Base-by-base conservation (phyloP, 2,888 invertebrate species). In the Drosophila fungiperda region DNA sequence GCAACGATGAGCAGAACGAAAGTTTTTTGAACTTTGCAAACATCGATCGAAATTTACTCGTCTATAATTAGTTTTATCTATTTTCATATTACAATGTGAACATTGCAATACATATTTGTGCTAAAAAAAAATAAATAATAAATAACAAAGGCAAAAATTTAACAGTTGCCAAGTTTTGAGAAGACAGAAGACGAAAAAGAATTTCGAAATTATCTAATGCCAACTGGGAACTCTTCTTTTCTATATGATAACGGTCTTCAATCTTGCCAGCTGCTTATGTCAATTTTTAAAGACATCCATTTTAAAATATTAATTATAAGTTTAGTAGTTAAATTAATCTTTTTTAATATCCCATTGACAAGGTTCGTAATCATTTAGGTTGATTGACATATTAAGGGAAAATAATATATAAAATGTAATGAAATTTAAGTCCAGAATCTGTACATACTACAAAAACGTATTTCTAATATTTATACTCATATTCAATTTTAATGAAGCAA, bases 201-300 rank as follows among this genome's bases (percentile, higher is more conserved):
- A 26, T 35, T n/a, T 33, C 3, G 26, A 45, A 33, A 33, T 45
- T 52, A 52, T 40, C 20, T 48, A 45, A 45, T 35, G 40, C 11
- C 58, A 60, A 55, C 9, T 60, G 15, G 23, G 12, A 33, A 29
- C 29, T 53, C 26, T 57, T 42, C 3, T 40, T 38, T 64, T 67
- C n/a, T 33, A 40, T 61, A 48, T 26, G 6, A 57, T 57, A 55
- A 67, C 40, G 35, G 52, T 52, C 32, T 26, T 12, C 12, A 40
- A 42, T 55, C 29, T 38, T 23, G 11, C 33, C 66, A 45, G 67
- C 55, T 68, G 61, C 42, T 57, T 17, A 36, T 57, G 40, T 33
- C 38, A 58, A 36, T 54, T 17, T 38, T 49, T n/a, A 3, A 17
- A 49, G 26, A 5, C 1, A 26, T 4, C 35, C n/a, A 35, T 40